phyloP scores from a whole-genome alignment of 2,888 invertebrate genomes.

The Thalpophila matura region DNA sequence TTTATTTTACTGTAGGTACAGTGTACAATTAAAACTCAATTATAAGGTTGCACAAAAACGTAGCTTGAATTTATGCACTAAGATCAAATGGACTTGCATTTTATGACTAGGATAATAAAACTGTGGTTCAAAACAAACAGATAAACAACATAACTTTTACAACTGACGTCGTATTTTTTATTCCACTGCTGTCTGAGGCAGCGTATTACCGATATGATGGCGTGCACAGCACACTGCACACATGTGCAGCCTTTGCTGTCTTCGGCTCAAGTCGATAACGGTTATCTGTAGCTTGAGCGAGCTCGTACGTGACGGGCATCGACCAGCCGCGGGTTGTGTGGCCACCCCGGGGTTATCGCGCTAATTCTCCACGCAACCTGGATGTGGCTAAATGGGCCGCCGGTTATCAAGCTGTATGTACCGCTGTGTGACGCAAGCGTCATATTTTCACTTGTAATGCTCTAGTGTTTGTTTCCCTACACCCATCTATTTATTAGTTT shows the following conservation, averaged over 20 bases:
- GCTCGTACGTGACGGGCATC: constrained; percentile 8
- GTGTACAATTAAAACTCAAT: constrained; percentile 4
- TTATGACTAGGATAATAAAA: neutral
- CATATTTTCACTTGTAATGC: constrained; percentile 11
- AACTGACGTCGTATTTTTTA: neutral
- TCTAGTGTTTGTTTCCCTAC: constrained; percentile 1
- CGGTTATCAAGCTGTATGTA: constrained; percentile 30
- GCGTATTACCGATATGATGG: neutral
- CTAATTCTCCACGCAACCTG: constrained; percentile 37
- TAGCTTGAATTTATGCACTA: neutral
- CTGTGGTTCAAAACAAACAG: neutral
- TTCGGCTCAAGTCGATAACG: constrained; percentile 5
- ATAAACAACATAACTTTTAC: neutral
- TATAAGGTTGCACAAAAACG: neutral
- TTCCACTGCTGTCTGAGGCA: too few relatives aligned
- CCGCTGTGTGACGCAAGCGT: constrained; percentile 39
- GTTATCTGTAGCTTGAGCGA: neutral
- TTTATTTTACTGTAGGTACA: constrained; percentile 8
- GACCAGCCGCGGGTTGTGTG: neutral
- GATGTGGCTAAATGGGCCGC: constrained; percentile 33
- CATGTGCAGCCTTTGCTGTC: neutral
- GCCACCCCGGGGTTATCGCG: constrained; percentile 45
- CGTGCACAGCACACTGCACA: neutral
- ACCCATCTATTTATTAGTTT: constrained; percentile 1
- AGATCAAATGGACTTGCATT: neutral